These are phyloP conservation scores for Cyprinus carpio DNA, from an alignment of 2,113 vertebrate species.

Conservation along the genomic window DNA sequence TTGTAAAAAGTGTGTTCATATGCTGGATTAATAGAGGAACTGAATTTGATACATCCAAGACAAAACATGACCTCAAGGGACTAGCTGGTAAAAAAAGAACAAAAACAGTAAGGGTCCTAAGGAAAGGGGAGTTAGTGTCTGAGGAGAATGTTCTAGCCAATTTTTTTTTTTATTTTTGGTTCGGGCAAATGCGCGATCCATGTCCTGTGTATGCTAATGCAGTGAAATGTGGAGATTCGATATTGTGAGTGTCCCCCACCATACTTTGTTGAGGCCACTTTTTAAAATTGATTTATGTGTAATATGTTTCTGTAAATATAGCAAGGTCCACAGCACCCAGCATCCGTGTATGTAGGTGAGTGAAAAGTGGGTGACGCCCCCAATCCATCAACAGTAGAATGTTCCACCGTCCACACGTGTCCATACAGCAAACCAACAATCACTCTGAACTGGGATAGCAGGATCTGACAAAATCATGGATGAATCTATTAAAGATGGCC, in stretches of 20 bases:
- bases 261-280: too few species aligned
- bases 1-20: too few species aligned
- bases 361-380: too few species aligned
- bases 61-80: neutral
- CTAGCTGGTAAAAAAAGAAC: neutral
- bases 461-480: neutral
- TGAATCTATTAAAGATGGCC: neutral
- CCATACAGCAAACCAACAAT: neutral
- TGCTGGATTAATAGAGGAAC: neutral
- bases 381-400: neutral
- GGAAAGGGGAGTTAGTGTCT: neutral
- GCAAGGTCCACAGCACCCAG: neutral
- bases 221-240: neutral
- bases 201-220: neutral
- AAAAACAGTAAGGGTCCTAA: neutral
- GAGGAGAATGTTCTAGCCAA: neutral
- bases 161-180: neutral
- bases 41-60: neutral
- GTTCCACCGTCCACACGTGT: neutral
- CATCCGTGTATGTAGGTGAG: conserved; percentile 49
- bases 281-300: neutral
- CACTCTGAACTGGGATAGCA: neutral
- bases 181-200: neutral
- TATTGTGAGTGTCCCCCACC: too few species aligned
- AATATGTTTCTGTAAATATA: neutral